A percentile compares a stretch with the other conserved stretches of the same genome.
Evolutionary conservation across 2,797 vertebrate species (phyloP).

Genomic region (Tadarida brasiliensis): DNA sequence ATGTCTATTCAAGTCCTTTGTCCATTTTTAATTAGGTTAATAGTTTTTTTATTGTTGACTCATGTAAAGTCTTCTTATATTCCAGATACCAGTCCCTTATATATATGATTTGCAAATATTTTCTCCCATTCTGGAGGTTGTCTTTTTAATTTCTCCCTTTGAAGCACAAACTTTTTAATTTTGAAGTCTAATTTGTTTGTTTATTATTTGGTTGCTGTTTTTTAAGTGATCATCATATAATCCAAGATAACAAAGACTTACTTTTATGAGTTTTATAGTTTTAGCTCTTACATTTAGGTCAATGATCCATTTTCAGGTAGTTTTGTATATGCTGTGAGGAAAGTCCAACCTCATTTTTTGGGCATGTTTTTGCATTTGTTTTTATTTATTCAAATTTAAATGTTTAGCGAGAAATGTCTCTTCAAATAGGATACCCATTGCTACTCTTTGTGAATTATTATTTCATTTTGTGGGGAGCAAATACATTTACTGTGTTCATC

Average conservation of each 20-base stretch:
- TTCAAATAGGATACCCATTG: conserved; percentile 56
- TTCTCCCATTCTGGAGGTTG: neutral
- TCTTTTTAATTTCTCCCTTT: conserved; percentile 39
- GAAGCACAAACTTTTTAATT: neutral
- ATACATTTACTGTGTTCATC: conserved; percentile 68
- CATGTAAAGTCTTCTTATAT: neutral
- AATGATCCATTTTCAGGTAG: neutral
- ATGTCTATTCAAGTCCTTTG: neutral
- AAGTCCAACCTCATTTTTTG: neutral
- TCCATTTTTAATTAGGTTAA: neutral
- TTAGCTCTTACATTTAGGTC: conserved; percentile 48
- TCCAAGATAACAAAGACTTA: neutral
- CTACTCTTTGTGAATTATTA: conserved; percentile 51
- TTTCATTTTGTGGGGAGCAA: conserved; percentile 50
- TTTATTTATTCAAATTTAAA: conserved; percentile 75
- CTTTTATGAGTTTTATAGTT: conserved; percentile 42
- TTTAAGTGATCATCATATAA: conserved; percentile 8
- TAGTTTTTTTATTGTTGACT: conserved; percentile 34
- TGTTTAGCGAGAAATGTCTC: conserved; percentile 73
- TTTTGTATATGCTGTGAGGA: neutral
- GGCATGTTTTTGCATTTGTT: neutral
- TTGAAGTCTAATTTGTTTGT: neutral
- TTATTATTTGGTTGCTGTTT: neutral
- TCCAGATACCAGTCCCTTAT: neutral
- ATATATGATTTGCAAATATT: conserved; percentile 23